Base-by-base conservation (phyloP, 2,888 invertebrate species). In the Bugula neritina region DNA sequence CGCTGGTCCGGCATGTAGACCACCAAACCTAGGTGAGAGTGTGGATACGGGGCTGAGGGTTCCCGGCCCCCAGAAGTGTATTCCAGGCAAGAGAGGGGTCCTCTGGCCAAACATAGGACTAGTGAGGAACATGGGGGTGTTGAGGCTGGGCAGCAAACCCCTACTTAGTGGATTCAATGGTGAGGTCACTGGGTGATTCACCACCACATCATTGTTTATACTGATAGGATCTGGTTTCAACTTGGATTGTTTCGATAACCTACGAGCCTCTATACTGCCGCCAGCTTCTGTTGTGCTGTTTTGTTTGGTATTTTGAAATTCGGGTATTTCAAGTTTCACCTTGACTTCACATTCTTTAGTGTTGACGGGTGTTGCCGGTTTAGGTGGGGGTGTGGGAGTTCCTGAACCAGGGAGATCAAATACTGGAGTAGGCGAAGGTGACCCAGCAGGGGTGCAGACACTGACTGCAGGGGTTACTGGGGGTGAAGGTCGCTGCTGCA, bases 41-140 rank as follows among this genome's bases (percentile, higher is more conserved):
- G 79, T 78, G 10, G 81, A 78, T 17, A 81, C 77, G 1, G 83
- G 83, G 72, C 81, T 81, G 10, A 83, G 75, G 35, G 76, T 72
- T 23, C 76, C 69, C 0, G 84, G 84, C 73, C 83, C 83, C 85
- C 85, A 85, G 77, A 85, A 85, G 74, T 84, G 80, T 25, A 81
- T 74, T 2, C 70, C 70, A 3, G 79, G 82, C 34, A 82, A 75
- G 31, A 81, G 75, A 35, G 82, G 81, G 5, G 82, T 80, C 71
- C 79, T 71, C 2, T 77, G 78, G 34, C 77, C 77, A 25, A 74
- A 71, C 75, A 79, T 76, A 52, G 69, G 69, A 21, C 81, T 79
- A 29, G 79, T 74, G 25, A 81, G 73, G 35, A 81, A 74, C 35
- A 81, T 74, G 0, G 81, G 81, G 3, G 81, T 80, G 52, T 77